A percentile compares a stretch with the other conserved stretches of the same genome.
These are phyloP conservation scores for Synergus umbraculus DNA, from an alignment of 2,888 invertebrate species.

Conservation along the genomic window DNA sequence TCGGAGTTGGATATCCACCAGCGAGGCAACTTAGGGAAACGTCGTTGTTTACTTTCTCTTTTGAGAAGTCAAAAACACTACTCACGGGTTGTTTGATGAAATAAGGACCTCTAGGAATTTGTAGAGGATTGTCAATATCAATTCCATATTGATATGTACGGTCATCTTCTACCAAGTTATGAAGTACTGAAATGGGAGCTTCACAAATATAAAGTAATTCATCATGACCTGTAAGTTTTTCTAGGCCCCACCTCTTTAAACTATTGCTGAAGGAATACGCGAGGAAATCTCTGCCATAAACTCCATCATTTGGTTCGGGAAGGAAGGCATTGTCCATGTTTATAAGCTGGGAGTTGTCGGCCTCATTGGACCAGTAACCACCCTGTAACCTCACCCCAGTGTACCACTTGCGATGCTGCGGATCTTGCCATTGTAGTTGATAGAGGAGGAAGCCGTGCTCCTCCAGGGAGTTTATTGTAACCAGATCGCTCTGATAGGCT, in stretches of 20 bases:
- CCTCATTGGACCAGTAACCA: slow-evolving; percentile 90
- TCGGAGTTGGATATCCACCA: slow-evolving; percentile 92
- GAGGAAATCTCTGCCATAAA: slow-evolving; percentile 84
- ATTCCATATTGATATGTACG: slow-evolving; percentile 92
- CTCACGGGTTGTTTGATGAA: slow-evolving; percentile 91
- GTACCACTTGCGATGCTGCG: slow-evolving; percentile 92
- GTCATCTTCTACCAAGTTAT: slow-evolving; percentile 85
- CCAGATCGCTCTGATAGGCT: slow-evolving; percentile 88
- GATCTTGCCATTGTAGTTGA: slow-evolving; percentile 89
- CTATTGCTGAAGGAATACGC: slow-evolving; percentile 83
- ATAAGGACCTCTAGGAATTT: slow-evolving; percentile 92
- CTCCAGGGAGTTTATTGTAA: slow-evolving; percentile 88
- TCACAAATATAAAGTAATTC: slow-evolving; percentile 92
- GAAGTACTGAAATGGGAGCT: slow-evolving; percentile 86
- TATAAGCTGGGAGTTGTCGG: slow-evolving; percentile 87
- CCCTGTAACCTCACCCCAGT: slow-evolving; percentile 88
- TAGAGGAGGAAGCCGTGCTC: slow-evolving; percentile 93
- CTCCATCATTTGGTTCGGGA: slow-evolving; percentile 80
- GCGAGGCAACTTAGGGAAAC: slow-evolving; percentile 89
- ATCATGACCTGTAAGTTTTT: slow-evolving; percentile 88
- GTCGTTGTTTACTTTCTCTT: slow-evolving; percentile 84
- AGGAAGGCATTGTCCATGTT: slow-evolving; percentile 91
- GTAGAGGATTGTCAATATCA: slow-evolving; percentile 87
- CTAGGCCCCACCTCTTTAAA: slow-evolving; percentile 90
- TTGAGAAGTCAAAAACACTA: slow-evolving; percentile 89